Conservation (phyloP, 1,140 invertebrate genomes). For the Drosophila insularis region DNA sequence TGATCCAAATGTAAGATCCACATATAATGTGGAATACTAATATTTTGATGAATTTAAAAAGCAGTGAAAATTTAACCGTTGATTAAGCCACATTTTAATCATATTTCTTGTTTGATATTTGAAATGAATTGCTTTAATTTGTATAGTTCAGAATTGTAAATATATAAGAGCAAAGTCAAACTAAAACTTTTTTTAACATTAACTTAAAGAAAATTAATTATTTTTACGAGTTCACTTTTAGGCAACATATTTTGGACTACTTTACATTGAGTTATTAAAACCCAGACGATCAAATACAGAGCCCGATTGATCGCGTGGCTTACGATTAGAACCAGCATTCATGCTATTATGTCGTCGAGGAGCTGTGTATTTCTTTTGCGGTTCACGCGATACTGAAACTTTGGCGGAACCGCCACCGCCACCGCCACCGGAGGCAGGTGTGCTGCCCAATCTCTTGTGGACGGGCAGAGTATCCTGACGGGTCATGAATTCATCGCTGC, state of each 20-base stretch:
- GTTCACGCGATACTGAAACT: slow-evolving; percentile 23
- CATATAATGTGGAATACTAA: too few relatives aligned
- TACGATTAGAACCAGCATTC: slow-evolving; percentile 43
- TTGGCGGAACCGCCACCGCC: not conserved
- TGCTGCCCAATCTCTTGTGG: slow-evolving; percentile 63
- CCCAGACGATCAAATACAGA: slow-evolving; percentile 80
- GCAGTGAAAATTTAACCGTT: too few relatives aligned
- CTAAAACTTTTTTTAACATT: slow-evolving; percentile 46
- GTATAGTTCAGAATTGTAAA: not conserved
- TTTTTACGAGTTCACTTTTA: slow-evolving; percentile 38
- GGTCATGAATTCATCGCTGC: slow-evolving; percentile 69
- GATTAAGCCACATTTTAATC: too few relatives aligned
- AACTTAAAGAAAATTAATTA: slow-evolving; percentile 27
- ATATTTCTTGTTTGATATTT: too few relatives aligned
- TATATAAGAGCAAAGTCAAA: slow-evolving; percentile 18
- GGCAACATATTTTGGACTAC: slow-evolving; percentile 13
- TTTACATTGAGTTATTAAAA: slow-evolving; percentile 65
- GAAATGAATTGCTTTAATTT: not conserved
- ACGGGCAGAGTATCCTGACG: slow-evolving; percentile 67
- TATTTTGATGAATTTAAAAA: too few relatives aligned
- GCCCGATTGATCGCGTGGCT: slow-evolving; percentile 39
- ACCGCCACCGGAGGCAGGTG: not conserved
- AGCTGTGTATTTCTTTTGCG: slow-evolving; percentile 15
- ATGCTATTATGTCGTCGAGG: slow-evolving; percentile 46
- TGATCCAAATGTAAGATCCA: too few relatives aligned